These are phyloP conservation scores for Cheilosia impressa DNA, from an alignment of 2,888 invertebrate species.

Conservation along the genomic window DNA sequence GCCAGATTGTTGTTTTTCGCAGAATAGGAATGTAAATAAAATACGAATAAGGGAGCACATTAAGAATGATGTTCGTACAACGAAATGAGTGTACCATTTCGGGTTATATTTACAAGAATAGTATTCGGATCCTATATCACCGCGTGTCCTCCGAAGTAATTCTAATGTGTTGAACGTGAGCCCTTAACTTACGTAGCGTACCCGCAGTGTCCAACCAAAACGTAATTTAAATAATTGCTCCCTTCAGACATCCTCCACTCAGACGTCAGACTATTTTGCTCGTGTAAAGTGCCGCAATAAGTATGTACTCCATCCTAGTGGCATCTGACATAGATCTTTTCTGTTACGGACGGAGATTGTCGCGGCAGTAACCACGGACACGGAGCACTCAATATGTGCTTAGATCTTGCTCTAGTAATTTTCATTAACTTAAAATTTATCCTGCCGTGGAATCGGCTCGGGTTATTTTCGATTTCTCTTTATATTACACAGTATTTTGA, in stretches of 20 bases:
- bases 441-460: no score
- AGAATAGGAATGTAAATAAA: background rate
- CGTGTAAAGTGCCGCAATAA: background rate
- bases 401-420: no score
- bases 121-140: background rate
- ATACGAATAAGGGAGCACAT: background rate
- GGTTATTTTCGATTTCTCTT: no score
- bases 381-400: no score
- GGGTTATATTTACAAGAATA: background rate
- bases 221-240: conserved; percentile 10
- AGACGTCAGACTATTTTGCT: background rate
- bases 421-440: no score
- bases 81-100: background rate
- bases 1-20: conserved; percentile 40
- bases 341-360: no score
- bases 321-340: no score
- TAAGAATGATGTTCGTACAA: no score
- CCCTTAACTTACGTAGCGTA: background rate
- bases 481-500: no score
- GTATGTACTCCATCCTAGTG: no score
- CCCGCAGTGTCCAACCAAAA: conserved; percentile 18
- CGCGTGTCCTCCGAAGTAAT: background rate
- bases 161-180: conserved; percentile 23
- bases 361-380: no score
- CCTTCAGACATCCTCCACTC: background rate